A percentile compares a stretch with the other conserved stretches of the same genome.
phyloP scores from a whole-genome alignment of 1,140 invertebrate genomes.

The Diprion similis region DNA sequence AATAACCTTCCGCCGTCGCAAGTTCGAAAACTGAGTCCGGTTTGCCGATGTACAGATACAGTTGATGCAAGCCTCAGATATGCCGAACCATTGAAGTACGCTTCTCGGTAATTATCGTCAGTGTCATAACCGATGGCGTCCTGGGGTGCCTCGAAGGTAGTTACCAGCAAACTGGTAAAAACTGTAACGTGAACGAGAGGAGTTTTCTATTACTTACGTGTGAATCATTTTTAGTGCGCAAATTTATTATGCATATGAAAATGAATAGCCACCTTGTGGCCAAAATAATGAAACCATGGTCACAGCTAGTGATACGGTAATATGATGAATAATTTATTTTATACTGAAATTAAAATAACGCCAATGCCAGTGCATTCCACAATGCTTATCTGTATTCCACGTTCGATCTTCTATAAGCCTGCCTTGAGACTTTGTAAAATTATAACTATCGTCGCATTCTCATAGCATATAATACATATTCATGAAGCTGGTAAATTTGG shows the following conservation, averaged over 20 bases:
- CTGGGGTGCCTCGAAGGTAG: constrained; percentile 37
- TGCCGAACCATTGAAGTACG: constrained; percentile 81
- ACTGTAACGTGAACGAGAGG: constrained; percentile 37
- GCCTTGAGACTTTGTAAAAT: neutral
- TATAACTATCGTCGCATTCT: neutral
- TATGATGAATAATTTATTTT: neutral
- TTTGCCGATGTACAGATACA: constrained; percentile 77
- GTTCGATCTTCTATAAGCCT: neutral
- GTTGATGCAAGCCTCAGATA: constrained; percentile 73
- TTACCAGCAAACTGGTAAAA: constrained; percentile 39
- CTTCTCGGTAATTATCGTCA: constrained; percentile 68
- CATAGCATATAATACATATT: neutral
- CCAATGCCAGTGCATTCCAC: no score
- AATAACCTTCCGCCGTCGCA: constrained; percentile 80
- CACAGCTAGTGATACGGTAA: constrained; percentile 22
- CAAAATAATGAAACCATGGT: constrained; percentile 29
- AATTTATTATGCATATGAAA: constrained; percentile 13
- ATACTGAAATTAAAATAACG: no score
- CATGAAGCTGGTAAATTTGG: no score
- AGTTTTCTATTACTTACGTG: neutral
- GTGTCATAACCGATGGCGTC: constrained; percentile 32
- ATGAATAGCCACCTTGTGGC: constrained; percentile 26
- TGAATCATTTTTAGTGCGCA: neutral
- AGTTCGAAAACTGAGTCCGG: constrained; percentile 80
- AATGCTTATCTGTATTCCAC: neutral